A percentile compares a stretch with the other conserved stretches of the same genome.
These are phyloP conservation scores for Galleria mellonella DNA, from an alignment of 1,140 invertebrate genomes.

Conservation along the genomic window DNA sequence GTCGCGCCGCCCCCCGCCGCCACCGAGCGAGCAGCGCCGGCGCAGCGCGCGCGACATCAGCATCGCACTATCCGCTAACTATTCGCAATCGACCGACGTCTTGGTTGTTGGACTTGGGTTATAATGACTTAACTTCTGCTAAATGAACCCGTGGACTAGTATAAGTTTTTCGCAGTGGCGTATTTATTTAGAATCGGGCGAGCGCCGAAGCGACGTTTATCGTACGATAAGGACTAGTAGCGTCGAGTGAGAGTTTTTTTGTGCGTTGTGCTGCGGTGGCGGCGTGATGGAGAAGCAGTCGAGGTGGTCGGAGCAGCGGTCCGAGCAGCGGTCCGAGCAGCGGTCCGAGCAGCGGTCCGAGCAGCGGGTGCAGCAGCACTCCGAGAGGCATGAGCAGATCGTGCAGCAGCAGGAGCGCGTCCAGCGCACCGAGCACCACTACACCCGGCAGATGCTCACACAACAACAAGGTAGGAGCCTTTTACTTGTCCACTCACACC, in stretches of 20 bases:
- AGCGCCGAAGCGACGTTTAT: constrained; percentile 42
- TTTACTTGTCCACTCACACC: background rate
- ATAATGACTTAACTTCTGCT: constrained; percentile 88
- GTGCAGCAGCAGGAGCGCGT: constrained; percentile 78
- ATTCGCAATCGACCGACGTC: constrained; percentile 92
- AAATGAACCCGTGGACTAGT: constrained; percentile 80
- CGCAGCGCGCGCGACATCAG: constrained; percentile 31
- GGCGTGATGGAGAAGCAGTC: constrained; percentile 59
- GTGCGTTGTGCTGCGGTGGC: constrained; percentile 54
- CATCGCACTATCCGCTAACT: constrained; percentile 82
- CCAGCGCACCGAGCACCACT: constrained; percentile 83
- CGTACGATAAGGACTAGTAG: constrained; percentile 42
- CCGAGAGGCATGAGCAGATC: constrained; percentile 72
- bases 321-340: constrained; percentile 72
- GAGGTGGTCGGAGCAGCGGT: constrained; percentile 76
- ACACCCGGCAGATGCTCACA: constrained; percentile 84
- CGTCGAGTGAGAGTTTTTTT: constrained; percentile 65
- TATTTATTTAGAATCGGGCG: constrained; percentile 46
- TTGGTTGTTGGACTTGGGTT: constrained; percentile 88
- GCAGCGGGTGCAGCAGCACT: constrained; percentile 75
- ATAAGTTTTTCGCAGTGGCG: constrained; percentile 66
- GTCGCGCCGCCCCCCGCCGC: constrained; percentile 41
- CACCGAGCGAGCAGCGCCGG: constrained; percentile 43
- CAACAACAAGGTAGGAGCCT: constrained; percentile 83
- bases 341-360: constrained; percentile 73